Conservation (phyloP, 1,140 invertebrate species). For the Aphelenchoides besseyi region DNA sequence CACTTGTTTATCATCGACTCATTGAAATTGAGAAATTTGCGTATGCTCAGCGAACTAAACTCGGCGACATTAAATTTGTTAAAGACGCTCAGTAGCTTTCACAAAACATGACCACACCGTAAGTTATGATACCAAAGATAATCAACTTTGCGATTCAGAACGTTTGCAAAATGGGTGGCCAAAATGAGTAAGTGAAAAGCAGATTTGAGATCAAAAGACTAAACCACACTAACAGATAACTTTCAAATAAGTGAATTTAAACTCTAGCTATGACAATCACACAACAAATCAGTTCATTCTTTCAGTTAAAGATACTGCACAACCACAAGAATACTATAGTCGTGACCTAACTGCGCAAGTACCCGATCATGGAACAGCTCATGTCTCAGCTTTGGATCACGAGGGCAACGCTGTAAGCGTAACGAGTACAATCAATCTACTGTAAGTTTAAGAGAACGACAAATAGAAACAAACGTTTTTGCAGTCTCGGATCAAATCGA, state of each 20-base stretch:
- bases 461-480: not conserved
- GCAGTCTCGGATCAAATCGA: constrained; percentile 63
- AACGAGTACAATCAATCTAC: constrained; percentile 84
- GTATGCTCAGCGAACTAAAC: constrained; percentile 76
- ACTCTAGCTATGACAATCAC: no score
- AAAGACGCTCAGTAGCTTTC: not conserved
- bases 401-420: constrained; percentile 87
- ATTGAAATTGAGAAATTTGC: constrained; percentile 87
- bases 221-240: no score
- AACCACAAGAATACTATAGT: constrained; percentile 52
- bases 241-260: no score
- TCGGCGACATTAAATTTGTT: constrained; percentile 72
- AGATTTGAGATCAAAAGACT: no score
- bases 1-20: constrained; percentile 75
- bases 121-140: no score
- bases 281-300: no score
- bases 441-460: constrained; percentile 70
- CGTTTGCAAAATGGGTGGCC: constrained; percentile 51
- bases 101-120: constrained; percentile 49
- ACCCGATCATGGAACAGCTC: constrained; percentile 74
- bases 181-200: constrained; percentile 13
- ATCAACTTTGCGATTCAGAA: no score
- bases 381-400: constrained; percentile 77
- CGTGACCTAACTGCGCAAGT: constrained; percentile 43
- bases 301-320: no score